Base-by-base conservation (phyloP, 2,888 invertebrate genomes). In the Caenorhabditis japonica region DNA sequence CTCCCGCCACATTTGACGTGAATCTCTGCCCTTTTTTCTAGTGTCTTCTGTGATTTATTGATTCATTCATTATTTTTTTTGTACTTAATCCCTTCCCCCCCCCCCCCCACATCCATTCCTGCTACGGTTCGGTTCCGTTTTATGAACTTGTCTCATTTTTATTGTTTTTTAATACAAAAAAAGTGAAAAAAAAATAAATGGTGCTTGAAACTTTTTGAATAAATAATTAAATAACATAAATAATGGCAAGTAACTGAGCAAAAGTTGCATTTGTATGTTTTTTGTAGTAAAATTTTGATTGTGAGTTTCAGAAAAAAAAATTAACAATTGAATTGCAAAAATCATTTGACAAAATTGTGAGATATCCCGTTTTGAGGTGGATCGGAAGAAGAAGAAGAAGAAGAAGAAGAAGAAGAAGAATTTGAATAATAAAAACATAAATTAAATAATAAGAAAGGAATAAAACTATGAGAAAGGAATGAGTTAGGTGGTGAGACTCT, bases 231-330 rank as follows among this genome's bases (percentile, higher is more conserved):
- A 30, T 30, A 30, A 30, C n/a, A 60, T 56, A 66, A 33, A 53
- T 44, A 49, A 73, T 66, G 73, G 73, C 73, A 64, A 55, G 43
- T 27, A 59, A 59, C 33, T 72, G 72, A 72, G 72, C 72, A 64
- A 43, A 52, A 43, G 34, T 25, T 36, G 46, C n/a, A n/a, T n/a
- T n/a, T n/a, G n/a, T n/a, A n/a, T n/a, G n/a, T n/a, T n/a, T n/a
- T n/a, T n/a, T n/a, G n/a, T 36, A 49, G 41, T 23, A 12, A 15
- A 51, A 8, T 10, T 8, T 12, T 38, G n/a, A n/a, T n/a, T n/a
- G n/a, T n/a, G n/a, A n/a, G n/a, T n/a, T n/a, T 58, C 51, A 46
- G 21, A 59, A 33, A 44, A 55, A 27, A 10, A 19, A 30, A 52
- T 15, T 38, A 44, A 30, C 27, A 53, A 44, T 46, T 27, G 38